Percentiles rank a stretch among this genome's conserved stretches.
phyloP scores from a whole-genome alignment of 2,113 vertebrate species.

The Austrofundulus limnaeus region DNA sequence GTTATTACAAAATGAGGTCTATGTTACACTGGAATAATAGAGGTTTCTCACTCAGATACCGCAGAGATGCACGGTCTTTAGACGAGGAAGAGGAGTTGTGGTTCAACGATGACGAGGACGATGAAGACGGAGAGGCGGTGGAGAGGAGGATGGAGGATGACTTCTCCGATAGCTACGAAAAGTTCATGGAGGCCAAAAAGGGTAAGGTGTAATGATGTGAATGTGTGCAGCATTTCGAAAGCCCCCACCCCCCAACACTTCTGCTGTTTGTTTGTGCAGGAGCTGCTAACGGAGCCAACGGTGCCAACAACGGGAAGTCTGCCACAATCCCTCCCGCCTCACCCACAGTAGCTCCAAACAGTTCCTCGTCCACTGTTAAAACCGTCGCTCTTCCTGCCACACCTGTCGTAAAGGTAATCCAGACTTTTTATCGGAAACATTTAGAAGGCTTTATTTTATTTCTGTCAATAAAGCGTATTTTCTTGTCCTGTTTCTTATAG shows the following conservation, averaged over 20 bases:
- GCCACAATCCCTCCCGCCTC: conserved; percentile 85
- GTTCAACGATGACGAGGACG: conserved; percentile 97
- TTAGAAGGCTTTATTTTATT: background rate
- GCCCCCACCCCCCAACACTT: conserved; percentile 70
- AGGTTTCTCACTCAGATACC: conserved; percentile 80
- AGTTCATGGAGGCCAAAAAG: conserved; percentile 98
- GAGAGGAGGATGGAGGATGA: conserved; percentile 94
- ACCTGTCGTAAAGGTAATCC: conserved; percentile 80
- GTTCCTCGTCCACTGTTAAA: conserved; percentile 86
- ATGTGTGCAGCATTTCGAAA: background rate
- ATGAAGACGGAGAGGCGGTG: conserved; percentile 87
- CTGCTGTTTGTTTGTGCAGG: conserved; percentile 81
- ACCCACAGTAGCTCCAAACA: conserved; percentile 82
- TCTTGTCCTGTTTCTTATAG: conserved; percentile 63
- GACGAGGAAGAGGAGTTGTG: conserved; percentile 97
- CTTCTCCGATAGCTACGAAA: conserved; percentile 93
- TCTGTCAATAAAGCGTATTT: too few relatives aligned
- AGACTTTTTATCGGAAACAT: background rate
- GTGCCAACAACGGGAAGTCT: conserved; percentile 86
- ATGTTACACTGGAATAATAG: background rate
- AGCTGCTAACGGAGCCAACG: conserved; percentile 87
- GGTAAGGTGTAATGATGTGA: conserved; percentile 69
- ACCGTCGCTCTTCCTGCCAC: conserved; percentile 81
- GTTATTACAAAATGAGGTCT: too few relatives aligned
- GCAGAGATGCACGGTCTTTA: conserved; percentile 89